Evolutionary conservation across 2,797 vertebrate species (phyloP).

Genomic region (Eulemur rubriventer): DNA sequence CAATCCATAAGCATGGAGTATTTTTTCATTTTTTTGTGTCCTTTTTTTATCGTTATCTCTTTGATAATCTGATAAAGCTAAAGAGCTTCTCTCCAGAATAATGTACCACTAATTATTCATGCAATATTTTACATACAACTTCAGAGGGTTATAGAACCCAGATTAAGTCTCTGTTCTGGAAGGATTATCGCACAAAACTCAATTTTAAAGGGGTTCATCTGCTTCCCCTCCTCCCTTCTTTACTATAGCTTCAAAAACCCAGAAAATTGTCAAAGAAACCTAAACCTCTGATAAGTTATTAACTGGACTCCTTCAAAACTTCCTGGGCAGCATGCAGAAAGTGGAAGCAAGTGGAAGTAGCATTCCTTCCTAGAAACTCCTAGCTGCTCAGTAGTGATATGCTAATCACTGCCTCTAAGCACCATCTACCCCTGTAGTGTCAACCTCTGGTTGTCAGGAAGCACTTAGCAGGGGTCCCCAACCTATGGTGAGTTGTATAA

Average conservation of each 20-base stretch:
- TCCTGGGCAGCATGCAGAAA: neutral
- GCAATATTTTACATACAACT: neutral
- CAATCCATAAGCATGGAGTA: neutral
- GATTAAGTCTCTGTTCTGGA: neutral
- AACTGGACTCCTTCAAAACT: neutral
- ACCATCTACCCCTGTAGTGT: neutral
- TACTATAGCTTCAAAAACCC: neutral
- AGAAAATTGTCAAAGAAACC: neutral
- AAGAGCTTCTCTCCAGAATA: neutral
- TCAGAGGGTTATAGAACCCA: neutral
- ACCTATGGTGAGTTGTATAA: too few relatives aligned
- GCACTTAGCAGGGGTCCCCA: neutral
- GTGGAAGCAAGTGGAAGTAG: neutral
- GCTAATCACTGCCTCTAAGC: neutral
- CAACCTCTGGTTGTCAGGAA: neutral
- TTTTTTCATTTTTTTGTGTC: neutral
- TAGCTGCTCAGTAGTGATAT: neutral
- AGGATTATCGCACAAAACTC: constrained; percentile 29
- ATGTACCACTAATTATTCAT: neutral
- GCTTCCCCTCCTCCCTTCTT: neutral
- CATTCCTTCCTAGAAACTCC: neutral
- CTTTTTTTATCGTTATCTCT: neutral
- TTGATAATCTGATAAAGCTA: neutral
- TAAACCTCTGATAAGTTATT: neutral
- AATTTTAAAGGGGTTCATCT: neutral